Base-by-base conservation (phyloP, 2,113 vertebrate species). In the Alosa alosa region DNA sequence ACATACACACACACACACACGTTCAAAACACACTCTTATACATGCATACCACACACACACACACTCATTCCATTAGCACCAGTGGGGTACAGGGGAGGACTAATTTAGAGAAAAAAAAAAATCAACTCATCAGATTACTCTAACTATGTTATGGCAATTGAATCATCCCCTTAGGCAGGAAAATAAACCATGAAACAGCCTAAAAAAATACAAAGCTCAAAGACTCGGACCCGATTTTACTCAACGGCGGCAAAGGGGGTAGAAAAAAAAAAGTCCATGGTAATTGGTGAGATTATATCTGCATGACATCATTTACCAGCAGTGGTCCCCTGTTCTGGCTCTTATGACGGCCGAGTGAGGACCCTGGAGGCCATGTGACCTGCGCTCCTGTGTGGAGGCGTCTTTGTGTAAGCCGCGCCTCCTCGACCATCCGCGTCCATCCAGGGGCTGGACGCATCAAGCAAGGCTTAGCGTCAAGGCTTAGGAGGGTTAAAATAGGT, bases 121-220 rank as follows among this genome's bases (percentile, higher is more conserved):
- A 72, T 72, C 25, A 72, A 87, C 44, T 93, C 89, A 91, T 91
- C 55, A 78, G 88, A 93, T 93, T 91, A 90, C n/a, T 87, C 86
- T 92, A 93, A 92, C 89, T 0, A 88, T 86, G 86, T 92, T 90
- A 90, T 84, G 20, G 64, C 90, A 90, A 93, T 93, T 87, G 68
- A 90, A 90, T 94, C 90, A 87, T 86, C 47, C 83, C 20, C 36
- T 82, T 9, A n/a, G 55, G 36, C 84, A 45, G 89, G 83, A 57
- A 50, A 49, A 86, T 36, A 86, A 83, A 87, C 49, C 8, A 44
- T 41, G 68, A 44, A 64, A 82, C 49, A 49, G 18, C 45, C 84
- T 0, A 82, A 81, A 31, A 64, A 64, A 84, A 46, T n/a, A 49
- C 41, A 64, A 83, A 22, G 10, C 41, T 72, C 64, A 31, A 31